A percentile compares a stretch with the other conserved stretches of the same genome.
phyloP scores from a whole-genome alignment of 2,888 invertebrate species.

The Tipula vernalis region DNA sequence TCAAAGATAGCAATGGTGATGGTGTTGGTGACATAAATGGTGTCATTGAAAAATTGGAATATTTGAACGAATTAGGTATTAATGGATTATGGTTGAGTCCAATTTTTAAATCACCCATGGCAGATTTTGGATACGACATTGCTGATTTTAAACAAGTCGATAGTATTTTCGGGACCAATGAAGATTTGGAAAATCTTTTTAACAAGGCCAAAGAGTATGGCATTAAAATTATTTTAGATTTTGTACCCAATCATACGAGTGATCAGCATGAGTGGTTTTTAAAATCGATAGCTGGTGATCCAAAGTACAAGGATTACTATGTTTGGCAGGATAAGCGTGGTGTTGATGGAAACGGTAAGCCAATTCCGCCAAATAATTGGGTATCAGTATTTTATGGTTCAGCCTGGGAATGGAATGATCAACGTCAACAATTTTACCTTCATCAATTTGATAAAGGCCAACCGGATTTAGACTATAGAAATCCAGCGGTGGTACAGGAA shows the following conservation, averaged over 20 bases:
- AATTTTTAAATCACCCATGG: conserved; percentile 60
- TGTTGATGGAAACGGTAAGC: conserved; percentile 30
- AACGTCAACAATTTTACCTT: conserved; percentile 55
- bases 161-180: conserved; percentile 54
- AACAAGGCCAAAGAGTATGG: conserved; percentile 39
- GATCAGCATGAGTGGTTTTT: conserved; percentile 77
- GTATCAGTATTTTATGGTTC: conserved; percentile 50
- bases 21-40: conserved; percentile 76
- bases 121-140: conserved; percentile 69
- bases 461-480: conserved; percentile 63
- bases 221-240: conserved; percentile 51
- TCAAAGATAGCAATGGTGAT: conserved; percentile 69
- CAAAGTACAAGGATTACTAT: conserved; percentile 59
- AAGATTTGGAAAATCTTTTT: conserved; percentile 52
- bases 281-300: conserved; percentile 48
- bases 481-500: conserved; percentile 47
- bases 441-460: conserved; percentile 61
- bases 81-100: conserved; percentile 61
- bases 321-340: conserved; percentile 52
- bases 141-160: conserved; percentile 55
- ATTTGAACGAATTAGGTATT: conserved; percentile 53
- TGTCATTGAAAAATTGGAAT: conserved; percentile 43
- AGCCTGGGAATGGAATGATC: conserved; percentile 58
- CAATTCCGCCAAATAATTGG: conserved; percentile 61
- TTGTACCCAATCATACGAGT: conserved; percentile 67